Evolutionary conservation across 2,888 invertebrate species (phyloP), one percentile per base, ranked within the genome.

Genomic region (Lithophane socia): DNA sequence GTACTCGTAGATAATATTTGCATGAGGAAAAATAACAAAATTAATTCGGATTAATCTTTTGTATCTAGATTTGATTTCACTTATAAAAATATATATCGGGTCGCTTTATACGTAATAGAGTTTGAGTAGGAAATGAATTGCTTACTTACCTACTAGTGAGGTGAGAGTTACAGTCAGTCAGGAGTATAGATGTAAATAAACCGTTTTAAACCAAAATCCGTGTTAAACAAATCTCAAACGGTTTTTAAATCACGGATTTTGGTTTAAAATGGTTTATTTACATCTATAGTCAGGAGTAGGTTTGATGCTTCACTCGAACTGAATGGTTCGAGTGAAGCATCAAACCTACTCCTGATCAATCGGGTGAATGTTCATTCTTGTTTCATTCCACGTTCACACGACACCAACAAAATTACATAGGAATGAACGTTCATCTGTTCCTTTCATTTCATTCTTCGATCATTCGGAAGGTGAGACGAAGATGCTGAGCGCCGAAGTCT

Each of bases 1-100:
- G 4, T 56, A 2, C 29, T 29, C 29, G 29, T 29, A 29, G 29
- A 24, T 24, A n/a, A 71, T 63, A 77, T 56, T 77, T 42, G 56
- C 18, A 72, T 58, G 3, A 72, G 42, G 49, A 72, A 54, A 29
- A 52, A 60, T 64, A 42, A 64, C 16, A 47, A 12, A 13, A 29
- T 44, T 29, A 21, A 61, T 37, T 16, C 7, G 9, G 29, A 66
- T 29, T 42, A n/a, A n/a, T 56, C 13, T 63, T 44, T 3, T 52
- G 2, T 9, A 12, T 12, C 5, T 58, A 52, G 10, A 54, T 47
- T 52, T 16, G 16, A 64, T 44, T 64, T 44, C 9, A 54, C 24
- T 29, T 29, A 29, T 29, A 29, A 29, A 54, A 63, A 47, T 54
- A 47, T 54, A 24, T 13, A 2, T 24, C 0, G 8, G 3, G 13